Percentiles rank a stretch among this genome's conserved stretches.
Evolutionary conservation across 2,797 vertebrate genomes (phyloP).

Genomic region (Iguana delicatissima): DNA sequence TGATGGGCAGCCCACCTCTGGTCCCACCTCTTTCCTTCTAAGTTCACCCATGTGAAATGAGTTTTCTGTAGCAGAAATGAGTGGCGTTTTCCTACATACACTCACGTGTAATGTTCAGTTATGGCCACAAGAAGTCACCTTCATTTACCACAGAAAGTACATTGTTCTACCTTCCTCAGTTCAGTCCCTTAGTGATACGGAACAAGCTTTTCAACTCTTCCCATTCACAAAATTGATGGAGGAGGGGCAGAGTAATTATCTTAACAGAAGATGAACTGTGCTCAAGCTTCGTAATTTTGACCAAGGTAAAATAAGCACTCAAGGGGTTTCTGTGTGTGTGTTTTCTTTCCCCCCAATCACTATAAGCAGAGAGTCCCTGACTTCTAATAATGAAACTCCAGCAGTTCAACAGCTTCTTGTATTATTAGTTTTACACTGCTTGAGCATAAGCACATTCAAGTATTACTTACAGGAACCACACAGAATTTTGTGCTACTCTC

Average conservation of each 20-base stretch:
- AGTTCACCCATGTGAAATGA: neutral
- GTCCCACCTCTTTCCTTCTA: neutral
- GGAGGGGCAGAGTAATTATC: neutral
- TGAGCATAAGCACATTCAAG: neutral
- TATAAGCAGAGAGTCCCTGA: neutral
- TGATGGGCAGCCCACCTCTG: neutral
- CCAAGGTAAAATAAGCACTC: neutral
- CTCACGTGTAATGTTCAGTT: conserved; percentile 5
- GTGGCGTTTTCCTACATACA: neutral
- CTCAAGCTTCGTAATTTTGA: neutral
- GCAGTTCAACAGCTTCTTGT: neutral
- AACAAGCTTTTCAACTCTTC: conserved; percentile 2
- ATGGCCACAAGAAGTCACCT: conserved; percentile 14
- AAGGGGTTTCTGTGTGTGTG: too few relatives aligned
- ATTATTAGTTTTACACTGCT: neutral
- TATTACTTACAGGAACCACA: neutral
- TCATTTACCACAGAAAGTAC: neutral
- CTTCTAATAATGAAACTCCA: neutral
- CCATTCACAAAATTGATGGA: conserved; percentile 24
- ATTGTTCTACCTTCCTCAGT: neutral
- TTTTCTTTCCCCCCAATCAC: neutral
- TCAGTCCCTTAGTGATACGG: neutral
- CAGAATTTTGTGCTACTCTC: neutral
- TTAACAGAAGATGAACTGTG: neutral
- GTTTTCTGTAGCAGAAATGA: conserved; percentile 6